phyloP scores from a whole-genome alignment of 2,888 invertebrate species.

The Diogma glabrata region DNA sequence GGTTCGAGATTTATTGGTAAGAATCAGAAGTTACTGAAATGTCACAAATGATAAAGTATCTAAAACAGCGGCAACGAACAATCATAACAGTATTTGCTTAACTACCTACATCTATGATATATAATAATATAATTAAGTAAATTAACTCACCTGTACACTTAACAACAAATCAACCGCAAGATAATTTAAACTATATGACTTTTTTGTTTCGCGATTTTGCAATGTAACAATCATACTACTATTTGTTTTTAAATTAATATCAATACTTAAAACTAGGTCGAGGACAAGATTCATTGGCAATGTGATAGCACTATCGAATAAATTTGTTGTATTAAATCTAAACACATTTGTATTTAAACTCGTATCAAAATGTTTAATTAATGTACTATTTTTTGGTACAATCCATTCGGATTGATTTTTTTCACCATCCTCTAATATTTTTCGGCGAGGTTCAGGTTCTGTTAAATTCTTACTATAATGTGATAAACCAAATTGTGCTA shows the following conservation, averaged over 20 bases:
- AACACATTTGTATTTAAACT: constrained; percentile 49
- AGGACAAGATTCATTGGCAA: constrained; percentile 54
- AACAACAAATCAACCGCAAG: constrained; percentile 62
- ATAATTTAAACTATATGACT: constrained; percentile 72
- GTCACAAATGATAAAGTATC: no score
- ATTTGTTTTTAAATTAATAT: constrained; percentile 61
- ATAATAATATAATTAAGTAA: no score
- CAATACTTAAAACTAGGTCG: constrained; percentile 66
- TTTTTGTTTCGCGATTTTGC: constrained; percentile 65
- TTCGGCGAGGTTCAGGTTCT: constrained; percentile 66
- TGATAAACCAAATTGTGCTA: constrained; percentile 93
- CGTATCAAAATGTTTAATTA: constrained; percentile 49
- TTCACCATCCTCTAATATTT: constrained; percentile 65
- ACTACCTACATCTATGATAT: no score
- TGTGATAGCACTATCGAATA: constrained; percentile 54
- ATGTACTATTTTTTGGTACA: constrained; percentile 54
- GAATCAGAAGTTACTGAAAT: no score
- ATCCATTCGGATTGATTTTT: constrained; percentile 56
- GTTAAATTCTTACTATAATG: constrained; percentile 94
- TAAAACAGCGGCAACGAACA: no score
- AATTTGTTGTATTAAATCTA: constrained; percentile 61
- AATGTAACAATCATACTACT: constrained; percentile 70
- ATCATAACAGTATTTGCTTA: no score
- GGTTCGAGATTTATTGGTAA: no score
- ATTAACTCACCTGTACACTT: constrained; percentile 55